Evolutionary conservation across 1,140 invertebrate genomes (phyloP).

Genomic region (Onthophagus taurus): DNA sequence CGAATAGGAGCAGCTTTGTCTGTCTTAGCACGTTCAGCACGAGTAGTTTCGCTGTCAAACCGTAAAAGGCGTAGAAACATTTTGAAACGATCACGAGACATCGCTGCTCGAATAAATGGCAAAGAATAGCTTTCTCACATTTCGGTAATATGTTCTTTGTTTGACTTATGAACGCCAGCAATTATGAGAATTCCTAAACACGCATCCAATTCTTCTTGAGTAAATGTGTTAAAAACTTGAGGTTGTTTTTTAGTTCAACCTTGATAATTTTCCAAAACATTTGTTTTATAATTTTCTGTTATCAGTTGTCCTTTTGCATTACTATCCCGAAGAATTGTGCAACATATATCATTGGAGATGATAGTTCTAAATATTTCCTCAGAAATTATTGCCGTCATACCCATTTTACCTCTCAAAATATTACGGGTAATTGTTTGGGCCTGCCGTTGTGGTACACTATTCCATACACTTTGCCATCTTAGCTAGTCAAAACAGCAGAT

Average conservation of each 20-base stretch:
- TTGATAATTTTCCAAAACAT: conserved; percentile 1
- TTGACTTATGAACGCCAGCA: background rate
- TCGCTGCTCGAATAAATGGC: conserved; percentile 3
- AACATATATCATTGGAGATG: conserved; percentile 4
- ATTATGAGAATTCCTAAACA: conserved; percentile 2
- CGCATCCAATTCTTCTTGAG: conserved; percentile 2
- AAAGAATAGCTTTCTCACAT: conserved; percentile 1
- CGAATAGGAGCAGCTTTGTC: conserved; percentile 31
- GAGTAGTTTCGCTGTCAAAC: conserved; percentile 29
- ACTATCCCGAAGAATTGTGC: no score
- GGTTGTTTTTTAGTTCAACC: background rate
- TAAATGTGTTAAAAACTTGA: conserved; percentile 6
- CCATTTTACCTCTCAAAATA: conserved; percentile 3
- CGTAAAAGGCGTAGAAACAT: conserved; percentile 20
- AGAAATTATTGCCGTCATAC: background rate
- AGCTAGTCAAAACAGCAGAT: no score
- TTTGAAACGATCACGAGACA: background rate
- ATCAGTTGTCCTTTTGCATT: conserved; percentile 3
- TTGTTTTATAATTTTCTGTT: conserved; percentile 2
- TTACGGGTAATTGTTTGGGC: conserved; percentile 5
- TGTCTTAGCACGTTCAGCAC: conserved; percentile 19
- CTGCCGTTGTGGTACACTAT: background rate
- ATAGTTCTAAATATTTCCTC: conserved; percentile 3
- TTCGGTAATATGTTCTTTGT: background rate
- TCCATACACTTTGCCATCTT: no score